Conservation (phyloP, 1,140 invertebrate genomes). For the Drosophila navojoa region DNA sequence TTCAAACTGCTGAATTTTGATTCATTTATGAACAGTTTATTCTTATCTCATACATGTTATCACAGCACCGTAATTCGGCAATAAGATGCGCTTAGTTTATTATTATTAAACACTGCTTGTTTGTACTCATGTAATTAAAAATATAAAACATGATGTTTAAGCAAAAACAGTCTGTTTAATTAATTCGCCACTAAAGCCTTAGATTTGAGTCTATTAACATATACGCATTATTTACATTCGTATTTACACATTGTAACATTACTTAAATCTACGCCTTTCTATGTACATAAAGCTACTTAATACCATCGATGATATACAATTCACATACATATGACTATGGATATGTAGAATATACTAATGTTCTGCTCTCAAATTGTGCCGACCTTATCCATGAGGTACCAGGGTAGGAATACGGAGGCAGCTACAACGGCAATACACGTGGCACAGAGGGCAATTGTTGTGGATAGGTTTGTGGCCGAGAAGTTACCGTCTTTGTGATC, state of each 20-base stretch:
- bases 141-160: slow-evolving; percentile 24
- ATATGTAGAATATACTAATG: background rate
- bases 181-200: slow-evolving; percentile 35
- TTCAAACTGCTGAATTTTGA: too few relatives aligned
- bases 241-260: slow-evolving; percentile 33
- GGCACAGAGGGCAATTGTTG: slow-evolving; percentile 74
- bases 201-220: slow-evolving; percentile 55
- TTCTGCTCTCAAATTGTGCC: slow-evolving; percentile 46
- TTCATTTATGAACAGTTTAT: too few relatives aligned
- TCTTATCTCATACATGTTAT: too few relatives aligned
- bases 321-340: slow-evolving; percentile 2
- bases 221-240: slow-evolving; percentile 64
- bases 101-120: too few relatives aligned
- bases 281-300: slow-evolving; percentile 70
- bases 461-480: slow-evolving; percentile 63
- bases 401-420: slow-evolving; percentile 84
- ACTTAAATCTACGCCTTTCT: slow-evolving; percentile 58
- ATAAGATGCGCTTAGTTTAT: too few relatives aligned
- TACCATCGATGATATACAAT: slow-evolving; percentile 52
- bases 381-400: slow-evolving; percentile 84
- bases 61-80: too few relatives aligned
- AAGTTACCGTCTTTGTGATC: slow-evolving; percentile 66
- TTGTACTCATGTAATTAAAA: too few relatives aligned
- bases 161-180: slow-evolving; percentile 35
- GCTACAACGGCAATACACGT: slow-evolving; percentile 84